These are phyloP conservation scores for Gastrophysa polygoni DNA, from an alignment of 2,888 invertebrate genomes.

Conservation along the genomic window DNA sequence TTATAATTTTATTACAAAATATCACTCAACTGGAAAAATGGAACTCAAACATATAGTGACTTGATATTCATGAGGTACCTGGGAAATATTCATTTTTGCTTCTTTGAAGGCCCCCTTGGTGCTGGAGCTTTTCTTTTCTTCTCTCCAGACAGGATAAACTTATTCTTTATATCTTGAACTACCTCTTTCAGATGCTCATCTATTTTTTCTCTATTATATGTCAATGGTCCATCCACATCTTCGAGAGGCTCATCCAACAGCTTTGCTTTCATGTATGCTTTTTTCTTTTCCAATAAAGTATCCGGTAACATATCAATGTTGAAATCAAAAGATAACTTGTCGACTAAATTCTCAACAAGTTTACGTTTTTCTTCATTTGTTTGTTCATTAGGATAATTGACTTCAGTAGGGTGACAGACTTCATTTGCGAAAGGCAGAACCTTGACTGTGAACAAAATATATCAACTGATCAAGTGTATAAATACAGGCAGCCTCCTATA, in stretches of 20 bases:
- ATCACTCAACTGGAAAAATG: too few relatives aligned
- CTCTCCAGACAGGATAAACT: slow-evolving; percentile 22
- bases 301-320: slow-evolving; percentile 40
- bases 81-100: not conserved
- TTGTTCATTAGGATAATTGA: slow-evolving; percentile 23
- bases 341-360: slow-evolving; percentile 34
- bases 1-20: too few relatives aligned
- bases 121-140: slow-evolving; percentile 27
- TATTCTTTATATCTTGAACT: slow-evolving; percentile 24
- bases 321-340: slow-evolving; percentile 43
- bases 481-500: too few relatives aligned
- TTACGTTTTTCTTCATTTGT: slow-evolving; percentile 11
- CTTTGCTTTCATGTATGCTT: slow-evolving; percentile 43
- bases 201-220: slow-evolving; percentile 24
- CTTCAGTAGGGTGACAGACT: slow-evolving; percentile 22
- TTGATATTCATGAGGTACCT: not conserved
- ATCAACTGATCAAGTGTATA: not conserved
- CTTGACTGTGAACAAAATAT: slow-evolving; percentile 36
- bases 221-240: slow-evolving; percentile 31
- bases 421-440: slow-evolving; percentile 40
- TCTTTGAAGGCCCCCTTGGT: not conserved
- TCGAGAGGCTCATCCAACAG: slow-evolving; percentile 40
- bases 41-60: not conserved
- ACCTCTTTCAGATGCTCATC: slow-evolving; percentile 31
- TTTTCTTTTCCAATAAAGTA: slow-evolving; percentile 35